These are phyloP conservation scores for Argyresthia albistria DNA, from an alignment of 2,888 invertebrate species.

Conservation along the genomic window DNA sequence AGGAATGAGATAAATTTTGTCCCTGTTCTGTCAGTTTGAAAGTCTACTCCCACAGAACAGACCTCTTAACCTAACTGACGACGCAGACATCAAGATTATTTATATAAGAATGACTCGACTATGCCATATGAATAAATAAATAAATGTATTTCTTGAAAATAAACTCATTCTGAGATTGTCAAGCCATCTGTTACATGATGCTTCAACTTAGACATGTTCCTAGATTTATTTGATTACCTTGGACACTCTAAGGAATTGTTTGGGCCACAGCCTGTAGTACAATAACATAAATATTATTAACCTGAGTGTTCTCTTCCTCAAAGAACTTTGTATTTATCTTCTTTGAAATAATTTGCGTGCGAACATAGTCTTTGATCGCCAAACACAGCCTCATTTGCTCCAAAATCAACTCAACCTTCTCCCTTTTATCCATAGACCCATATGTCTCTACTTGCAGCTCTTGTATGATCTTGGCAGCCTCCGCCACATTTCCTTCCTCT, in stretches of 20 bases:
- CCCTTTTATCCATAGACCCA: conserved; percentile 98
- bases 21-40: too few species aligned
- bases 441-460: conserved; percentile 97
- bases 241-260: neutral
- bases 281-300: conserved; percentile 16
- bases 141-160: too few species aligned
- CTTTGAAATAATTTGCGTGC: conserved; percentile 98
- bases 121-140: too few species aligned
- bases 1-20: too few species aligned
- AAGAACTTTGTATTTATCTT: conserved; percentile 98
- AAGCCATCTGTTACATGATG: too few species aligned
- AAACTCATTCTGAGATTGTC: too few species aligned
- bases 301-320: conserved; percentile 84
- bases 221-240: too few species aligned
- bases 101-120: too few species aligned
- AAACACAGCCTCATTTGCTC: conserved; percentile 99
- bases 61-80: too few species aligned
- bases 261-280: neutral
- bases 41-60: too few species aligned
- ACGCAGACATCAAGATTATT: too few species aligned
- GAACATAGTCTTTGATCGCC: conserved; percentile 94
- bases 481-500: conserved; percentile 85
- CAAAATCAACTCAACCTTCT: conserved; percentile 96
- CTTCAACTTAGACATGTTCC: too few species aligned
- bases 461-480: conserved; percentile 94